Evolutionary conservation across 2,888 invertebrate species (phyloP).

Genomic region (Sarcophaga subvicina): DNA sequence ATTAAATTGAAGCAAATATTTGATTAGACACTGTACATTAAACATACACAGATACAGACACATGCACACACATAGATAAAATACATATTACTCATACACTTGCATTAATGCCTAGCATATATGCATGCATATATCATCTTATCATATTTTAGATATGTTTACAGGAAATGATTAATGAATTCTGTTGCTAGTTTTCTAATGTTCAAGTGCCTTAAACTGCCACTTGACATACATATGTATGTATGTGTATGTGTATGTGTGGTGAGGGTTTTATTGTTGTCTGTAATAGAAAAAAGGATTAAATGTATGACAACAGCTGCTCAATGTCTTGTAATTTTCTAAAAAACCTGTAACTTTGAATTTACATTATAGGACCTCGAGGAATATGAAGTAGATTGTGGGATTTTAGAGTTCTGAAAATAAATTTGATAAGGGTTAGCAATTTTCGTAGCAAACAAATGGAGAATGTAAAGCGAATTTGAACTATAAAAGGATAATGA

Average conservation of each 20-base stretch:
- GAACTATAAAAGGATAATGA: too few relatives aligned
- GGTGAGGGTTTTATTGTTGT: background rate
- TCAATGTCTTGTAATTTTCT: constrained; percentile 1
- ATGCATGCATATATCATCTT: background rate
- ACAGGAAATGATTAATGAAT: constrained; percentile 45
- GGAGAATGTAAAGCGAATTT: too few relatives aligned
- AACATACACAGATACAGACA: too few relatives aligned
- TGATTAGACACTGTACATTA: background rate
- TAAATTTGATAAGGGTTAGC: too few relatives aligned
- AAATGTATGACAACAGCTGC: constrained; percentile 29
- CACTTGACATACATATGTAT: background rate
- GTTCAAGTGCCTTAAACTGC: background rate
- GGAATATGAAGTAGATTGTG: too few relatives aligned
- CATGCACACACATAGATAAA: too few relatives aligned
- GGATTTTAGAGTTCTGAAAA: too few relatives aligned
- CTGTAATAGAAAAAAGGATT: constrained; percentile 25
- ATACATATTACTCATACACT: too few relatives aligned
- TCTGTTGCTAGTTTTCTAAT: background rate
- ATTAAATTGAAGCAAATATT: background rate
- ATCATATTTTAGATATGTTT: too few relatives aligned
- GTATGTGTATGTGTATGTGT: background rate
- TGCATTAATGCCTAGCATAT: background rate
- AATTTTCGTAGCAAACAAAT: too few relatives aligned
- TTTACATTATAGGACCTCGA: too few relatives aligned
- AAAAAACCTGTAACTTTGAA: too few relatives aligned